These are phyloP conservation scores for Epinotia brunnichana DNA, from an alignment of 2,888 invertebrate genomes.

Conservation along the genomic window DNA sequence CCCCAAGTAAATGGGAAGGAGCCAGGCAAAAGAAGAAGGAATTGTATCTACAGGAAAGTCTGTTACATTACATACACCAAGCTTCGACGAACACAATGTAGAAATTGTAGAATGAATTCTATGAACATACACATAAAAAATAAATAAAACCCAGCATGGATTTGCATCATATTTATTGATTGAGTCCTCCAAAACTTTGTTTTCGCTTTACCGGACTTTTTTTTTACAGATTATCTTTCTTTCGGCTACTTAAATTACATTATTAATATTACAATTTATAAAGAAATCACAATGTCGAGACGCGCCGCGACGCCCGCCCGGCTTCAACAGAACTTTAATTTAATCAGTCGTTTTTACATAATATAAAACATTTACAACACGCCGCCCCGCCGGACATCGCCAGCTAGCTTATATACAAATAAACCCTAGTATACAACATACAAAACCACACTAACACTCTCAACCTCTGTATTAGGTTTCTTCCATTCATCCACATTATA, in stretches of 20 bases:
- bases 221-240: constrained; percentile 76
- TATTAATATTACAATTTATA: constrained; percentile 73
- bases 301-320: constrained; percentile 59
- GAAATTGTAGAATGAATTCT: no score
- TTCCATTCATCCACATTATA: constrained; percentile 12
- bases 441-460: background rate
- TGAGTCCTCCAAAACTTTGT: constrained; percentile 78
- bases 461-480: constrained; percentile 12
- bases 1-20: no score
- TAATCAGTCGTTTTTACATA: constrained; percentile 79
- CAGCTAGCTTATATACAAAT: constrained; percentile 25
- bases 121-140: background rate
- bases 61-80: no score
- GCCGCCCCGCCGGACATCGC: constrained; percentile 15
- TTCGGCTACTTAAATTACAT: constrained; percentile 82
- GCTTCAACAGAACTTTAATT: constrained; percentile 66
- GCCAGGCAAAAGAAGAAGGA: no score
- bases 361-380: constrained; percentile 66
- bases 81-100: no score
- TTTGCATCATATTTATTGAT: constrained; percentile 83
- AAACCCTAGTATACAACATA: constrained; percentile 13
- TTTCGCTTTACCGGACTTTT: constrained; percentile 77
- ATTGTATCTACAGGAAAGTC: no score
- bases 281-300: constrained; percentile 81
- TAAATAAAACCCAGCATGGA: constrained; percentile 72